Evolutionary conservation across 2,113 vertebrate species (phyloP), one percentile per base, ranked within the genome.

Genomic region (Callipepla squamata): DNA sequence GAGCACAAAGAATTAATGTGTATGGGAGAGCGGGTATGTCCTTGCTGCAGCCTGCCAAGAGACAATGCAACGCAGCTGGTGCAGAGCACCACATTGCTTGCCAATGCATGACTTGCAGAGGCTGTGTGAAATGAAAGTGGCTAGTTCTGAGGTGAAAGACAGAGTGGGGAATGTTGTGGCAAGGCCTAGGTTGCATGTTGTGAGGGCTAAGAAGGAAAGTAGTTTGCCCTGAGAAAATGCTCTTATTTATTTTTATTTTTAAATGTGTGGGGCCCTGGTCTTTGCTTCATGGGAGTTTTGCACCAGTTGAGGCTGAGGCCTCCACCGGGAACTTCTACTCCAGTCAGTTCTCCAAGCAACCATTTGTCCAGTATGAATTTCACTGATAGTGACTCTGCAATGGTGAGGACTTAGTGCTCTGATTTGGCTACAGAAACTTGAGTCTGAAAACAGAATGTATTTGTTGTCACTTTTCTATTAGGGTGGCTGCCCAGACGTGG

Each of bases 1-100:
- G 44, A 59, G 30, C 66, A 58, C 44, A 22, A 57, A 69, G 65
- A 79, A 90, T 91, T 87, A 67, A 82, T 20, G 79, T 17, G 6
- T 22, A 3, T 0, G 0, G 36, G 13, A 32, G 48, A 76, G 69
- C 18, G 26, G 44, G 2, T 72, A 1, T 34, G 32, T 62, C 68
- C 28, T 25, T 78, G 77, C 69, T 75, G 80, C 77, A 83, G 73
- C 73, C 66, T 92, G 68, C 86, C 80, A 78, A 61, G 80, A 48
- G 67, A 26, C 73, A 88, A 59, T 57, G 36, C 0, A 8, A 26
- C 2, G 6, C 0, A 12, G 58, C 53, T 80, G 68, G 38, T 47
- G 53, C 42, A 57, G 70, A 80, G 48, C n/a, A 13, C 22, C 11
- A 2, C 0, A 0, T 2, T 18, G 26, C 38, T 48, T n/a, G 65